These are phyloP conservation scores for Mormoops blainvillei DNA, from an alignment of 2,113 vertebrate species.

Conservation along the genomic window DNA sequence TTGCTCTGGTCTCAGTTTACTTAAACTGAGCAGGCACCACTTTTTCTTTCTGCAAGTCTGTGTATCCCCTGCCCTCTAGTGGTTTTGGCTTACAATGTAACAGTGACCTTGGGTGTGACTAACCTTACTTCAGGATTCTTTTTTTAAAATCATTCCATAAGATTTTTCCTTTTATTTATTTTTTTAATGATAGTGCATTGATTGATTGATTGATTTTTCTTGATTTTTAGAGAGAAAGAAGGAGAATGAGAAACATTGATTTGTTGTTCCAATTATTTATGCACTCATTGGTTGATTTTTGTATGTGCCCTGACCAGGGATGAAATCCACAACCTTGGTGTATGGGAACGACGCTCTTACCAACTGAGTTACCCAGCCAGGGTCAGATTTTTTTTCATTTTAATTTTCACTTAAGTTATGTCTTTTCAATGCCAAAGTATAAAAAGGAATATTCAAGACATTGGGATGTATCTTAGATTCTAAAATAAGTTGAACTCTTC, in stretches of 20 bases:
- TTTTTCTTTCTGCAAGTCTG: conserved; percentile 10
- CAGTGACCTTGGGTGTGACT: conserved; percentile 38
- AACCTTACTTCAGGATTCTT: background rate
- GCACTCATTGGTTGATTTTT: too few species aligned
- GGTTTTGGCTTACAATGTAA: conserved; percentile 6
- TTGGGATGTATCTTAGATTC: background rate
- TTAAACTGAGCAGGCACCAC: background rate
- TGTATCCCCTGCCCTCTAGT: conserved; percentile 61
- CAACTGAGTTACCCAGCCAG: too few species aligned
- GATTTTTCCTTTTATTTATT: background rate
- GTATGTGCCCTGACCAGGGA: too few species aligned
- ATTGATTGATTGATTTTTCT: too few species aligned
- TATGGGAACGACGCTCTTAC: too few species aligned
- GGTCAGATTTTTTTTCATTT: background rate
- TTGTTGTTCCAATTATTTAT: too few species aligned
- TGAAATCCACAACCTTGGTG: too few species aligned
- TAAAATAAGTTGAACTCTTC: background rate
- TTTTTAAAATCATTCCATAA: background rate
- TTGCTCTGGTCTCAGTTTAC: conserved; percentile 8
- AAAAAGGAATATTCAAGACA: background rate
- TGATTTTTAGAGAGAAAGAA: too few species aligned
- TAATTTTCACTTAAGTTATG: conserved; percentile 11
- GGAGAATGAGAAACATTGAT: too few species aligned
- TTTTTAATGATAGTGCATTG: too few species aligned
- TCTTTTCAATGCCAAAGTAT: background rate